Percentiles rank a stretch among this genome's conserved stretches.
Evolutionary conservation across 2,888 invertebrate species (phyloP).

Genomic region (Morpho achilles): DNA sequence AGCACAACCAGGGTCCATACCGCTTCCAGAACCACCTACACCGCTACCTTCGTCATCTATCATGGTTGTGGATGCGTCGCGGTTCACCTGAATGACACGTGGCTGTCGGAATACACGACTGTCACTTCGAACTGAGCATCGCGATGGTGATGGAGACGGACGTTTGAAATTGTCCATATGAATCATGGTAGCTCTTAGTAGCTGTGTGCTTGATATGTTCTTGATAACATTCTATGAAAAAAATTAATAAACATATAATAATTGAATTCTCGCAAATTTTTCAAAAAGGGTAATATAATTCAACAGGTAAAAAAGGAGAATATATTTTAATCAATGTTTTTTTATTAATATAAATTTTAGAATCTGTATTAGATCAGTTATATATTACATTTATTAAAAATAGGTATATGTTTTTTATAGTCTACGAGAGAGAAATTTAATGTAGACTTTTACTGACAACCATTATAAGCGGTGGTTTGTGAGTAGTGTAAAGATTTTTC

Average conservation of each 20-base stretch:
- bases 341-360: too few species aligned
- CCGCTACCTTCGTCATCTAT: conserved; percentile 57
- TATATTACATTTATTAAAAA: too few species aligned
- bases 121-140: conserved; percentile 68
- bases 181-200: conserved; percentile 47
- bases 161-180: conserved; percentile 68
- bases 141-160: conserved; percentile 71
- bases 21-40: conserved; percentile 28
- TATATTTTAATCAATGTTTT: too few species aligned
- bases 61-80: conserved; percentile 70
- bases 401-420: too few species aligned
- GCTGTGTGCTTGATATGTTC: conserved; percentile 3
- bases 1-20: conserved; percentile 31
- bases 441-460: too few species aligned
- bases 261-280: too few species aligned
- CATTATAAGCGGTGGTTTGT: background rate
- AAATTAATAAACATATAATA: conserved; percentile 16
- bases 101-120: conserved; percentile 67
- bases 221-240: conserved; percentile 22
- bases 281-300: too few species aligned
- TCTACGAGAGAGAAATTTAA: too few species aligned
- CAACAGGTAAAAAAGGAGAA: too few species aligned
- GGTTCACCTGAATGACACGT: conserved; percentile 71
- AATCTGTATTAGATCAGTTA: too few species aligned
- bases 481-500: conserved; percentile 2